Evolutionary conservation across 2,113 vertebrate species (phyloP).

Genomic region (Rhegmatorhina hoffmannsi): DNA sequence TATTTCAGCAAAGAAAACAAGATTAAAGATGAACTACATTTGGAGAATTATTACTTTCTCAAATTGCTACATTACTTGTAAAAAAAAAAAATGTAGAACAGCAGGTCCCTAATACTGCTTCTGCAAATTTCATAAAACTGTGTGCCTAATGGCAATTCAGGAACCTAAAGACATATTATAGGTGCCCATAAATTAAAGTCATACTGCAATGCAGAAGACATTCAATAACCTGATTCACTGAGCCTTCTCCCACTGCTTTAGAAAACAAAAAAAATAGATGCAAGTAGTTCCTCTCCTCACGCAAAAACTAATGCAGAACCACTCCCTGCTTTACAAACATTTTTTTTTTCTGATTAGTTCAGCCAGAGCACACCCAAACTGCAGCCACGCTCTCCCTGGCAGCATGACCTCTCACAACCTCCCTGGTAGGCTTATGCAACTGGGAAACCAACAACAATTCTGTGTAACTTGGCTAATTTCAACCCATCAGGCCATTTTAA

Average conservation of each 20-base stretch:
- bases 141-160: not conserved
- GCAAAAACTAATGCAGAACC: conserved; percentile 41
- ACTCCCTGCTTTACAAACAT: conserved; percentile 53
- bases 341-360: conserved; percentile 53
- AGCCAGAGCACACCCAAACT: conserved; percentile 56
- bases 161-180: not conserved
- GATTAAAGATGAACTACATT: not conserved
- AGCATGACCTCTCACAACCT: conserved; percentile 48
- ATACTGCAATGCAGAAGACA: not conserved
- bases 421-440: conserved; percentile 55
- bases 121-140: not conserved
- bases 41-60: not conserved
- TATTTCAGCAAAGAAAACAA: not conserved
- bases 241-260: not conserved
- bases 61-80: not conserved
- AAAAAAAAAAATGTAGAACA: not conserved
- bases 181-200: not conserved
- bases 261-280: conserved; percentile 17
- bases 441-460: conserved; percentile 27
- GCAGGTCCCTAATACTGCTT: not conserved
- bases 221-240: not conserved
- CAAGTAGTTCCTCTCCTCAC: conserved; percentile 18
- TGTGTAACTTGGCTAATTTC: conserved; percentile 35
- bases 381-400: not conserved
- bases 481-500: not conserved